Evolutionary conservation across 2,113 vertebrate species (phyloP).

Genomic region (Tupaia tana): DNA sequence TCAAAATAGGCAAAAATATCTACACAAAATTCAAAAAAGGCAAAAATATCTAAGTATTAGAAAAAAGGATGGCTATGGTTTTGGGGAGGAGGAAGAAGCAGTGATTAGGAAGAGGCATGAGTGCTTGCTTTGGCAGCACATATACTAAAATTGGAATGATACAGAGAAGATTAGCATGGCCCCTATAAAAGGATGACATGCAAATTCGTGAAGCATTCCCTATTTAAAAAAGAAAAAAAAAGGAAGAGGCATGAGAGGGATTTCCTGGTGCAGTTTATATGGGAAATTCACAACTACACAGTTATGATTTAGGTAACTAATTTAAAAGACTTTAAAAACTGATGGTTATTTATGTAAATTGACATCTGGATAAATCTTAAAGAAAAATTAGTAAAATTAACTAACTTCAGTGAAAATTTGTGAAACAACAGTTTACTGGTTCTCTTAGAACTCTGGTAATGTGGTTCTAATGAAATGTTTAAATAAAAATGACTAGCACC

Average conservation of each 20-base stretch:
- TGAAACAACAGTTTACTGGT: neutral
- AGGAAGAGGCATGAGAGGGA: neutral
- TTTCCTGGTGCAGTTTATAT: too few relatives aligned
- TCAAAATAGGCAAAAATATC: neutral
- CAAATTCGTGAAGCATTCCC: too few relatives aligned
- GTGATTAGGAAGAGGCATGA: neutral
- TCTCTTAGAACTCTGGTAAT: neutral
- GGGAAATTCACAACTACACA: neutral
- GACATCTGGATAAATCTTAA: neutral
- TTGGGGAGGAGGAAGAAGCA: neutral
- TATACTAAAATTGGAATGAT: too few relatives aligned
- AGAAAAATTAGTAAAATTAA: neutral
- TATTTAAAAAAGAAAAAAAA: too few relatives aligned
- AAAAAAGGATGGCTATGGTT: neutral
- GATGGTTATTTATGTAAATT: neutral
- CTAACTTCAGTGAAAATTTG: neutral
- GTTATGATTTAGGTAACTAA: neutral
- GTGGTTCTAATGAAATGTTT: neutral
- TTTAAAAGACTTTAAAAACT: neutral
- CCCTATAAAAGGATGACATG: too few relatives aligned
- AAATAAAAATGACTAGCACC: conserved; percentile 57
- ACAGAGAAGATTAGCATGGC: too few relatives aligned
- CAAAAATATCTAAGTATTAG: neutral
- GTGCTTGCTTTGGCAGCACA: too few relatives aligned
- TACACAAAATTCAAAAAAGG: neutral